Base-by-base conservation (phyloP, 2,797 vertebrate genomes). In the Oreochromis mossambicus region DNA sequence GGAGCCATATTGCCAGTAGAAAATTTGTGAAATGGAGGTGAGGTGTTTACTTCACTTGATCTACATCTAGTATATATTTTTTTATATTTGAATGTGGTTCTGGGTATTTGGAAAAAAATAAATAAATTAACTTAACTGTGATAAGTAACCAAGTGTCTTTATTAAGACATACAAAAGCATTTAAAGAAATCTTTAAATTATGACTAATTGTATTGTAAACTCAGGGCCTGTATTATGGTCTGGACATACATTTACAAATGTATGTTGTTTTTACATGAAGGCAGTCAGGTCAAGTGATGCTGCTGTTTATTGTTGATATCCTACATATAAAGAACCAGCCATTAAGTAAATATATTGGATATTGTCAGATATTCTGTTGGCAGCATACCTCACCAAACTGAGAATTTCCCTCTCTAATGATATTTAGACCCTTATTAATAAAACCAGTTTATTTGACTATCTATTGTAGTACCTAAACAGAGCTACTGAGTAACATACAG, bases 1-100 rank as follows among this genome's bases (percentile, higher is more conserved):
- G 29, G 80, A 80, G 77, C 77, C 55, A 83, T 85, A 83, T 78
- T 32, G 24, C 34, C 48, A 17, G 61, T 34, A 48, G 24, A 76
- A 34, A 79, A 48, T 24, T 81, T 55, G 7, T 70, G 1, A 15
- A 84, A 83, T 73, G 19, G 9, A 52, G 61, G 6, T 48, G 43
- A 48, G 15, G 43, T 50, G 15, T 66, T 75, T 75, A 75, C 24
- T 32, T 75, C 24, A 75, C 24, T 50, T 19, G 14, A 19, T 29
- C 24, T 43, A 26, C 8, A 70, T 46, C 21, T 63, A 13, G 1
- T 32, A 32, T 75, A 50, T 61, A 19, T 61, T 56, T 13, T 36
- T 48, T 6, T 21, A 51, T 24, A 29, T 63, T 77, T 54, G 3
- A 79, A 17, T 2, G 0, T 48, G 5, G 10, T 36, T 54, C 5